phyloP scores from a whole-genome alignment of 2,888 invertebrate species.

The Machimus rusticus region DNA sequence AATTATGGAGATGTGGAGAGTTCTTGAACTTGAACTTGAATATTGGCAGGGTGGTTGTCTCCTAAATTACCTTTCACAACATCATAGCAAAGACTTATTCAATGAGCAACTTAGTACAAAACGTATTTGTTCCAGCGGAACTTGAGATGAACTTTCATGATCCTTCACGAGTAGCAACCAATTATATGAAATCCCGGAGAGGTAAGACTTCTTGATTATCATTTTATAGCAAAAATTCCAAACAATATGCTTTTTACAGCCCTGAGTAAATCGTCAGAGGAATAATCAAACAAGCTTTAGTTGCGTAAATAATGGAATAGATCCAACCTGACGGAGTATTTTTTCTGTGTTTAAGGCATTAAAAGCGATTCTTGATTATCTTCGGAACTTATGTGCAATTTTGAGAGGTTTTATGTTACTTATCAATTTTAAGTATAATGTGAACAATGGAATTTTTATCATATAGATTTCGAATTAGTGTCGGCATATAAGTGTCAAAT shows the following conservation, averaged over 20 bases:
- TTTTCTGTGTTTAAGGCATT: background rate
- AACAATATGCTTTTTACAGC: background rate
- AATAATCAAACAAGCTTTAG: background rate
- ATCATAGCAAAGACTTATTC: conserved; percentile 47
- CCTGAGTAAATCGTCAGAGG: background rate
- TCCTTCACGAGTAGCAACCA: background rate
- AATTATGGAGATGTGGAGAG: conserved; percentile 19
- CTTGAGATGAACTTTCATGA: conserved; percentile 51
- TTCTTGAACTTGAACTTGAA: too few species aligned
- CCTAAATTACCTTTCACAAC: background rate
- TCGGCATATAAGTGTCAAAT: background rate
- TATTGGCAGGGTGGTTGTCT: background rate
- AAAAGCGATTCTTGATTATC: background rate
- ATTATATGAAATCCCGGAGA: background rate
- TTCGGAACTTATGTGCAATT: background rate
- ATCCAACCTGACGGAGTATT: background rate
- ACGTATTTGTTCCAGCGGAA: conserved; percentile 53
- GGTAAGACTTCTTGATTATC: background rate
- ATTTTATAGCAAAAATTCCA: background rate
- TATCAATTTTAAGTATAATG: background rate
- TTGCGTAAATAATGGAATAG: background rate
- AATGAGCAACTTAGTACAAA: conserved; percentile 49
- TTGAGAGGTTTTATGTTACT: background rate
- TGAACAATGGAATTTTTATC: background rate
- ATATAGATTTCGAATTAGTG: background rate